These are phyloP conservation scores for Nerophis lumbriciformis DNA, from an alignment of 2,113 vertebrate genomes.

Conservation along the genomic window DNA sequence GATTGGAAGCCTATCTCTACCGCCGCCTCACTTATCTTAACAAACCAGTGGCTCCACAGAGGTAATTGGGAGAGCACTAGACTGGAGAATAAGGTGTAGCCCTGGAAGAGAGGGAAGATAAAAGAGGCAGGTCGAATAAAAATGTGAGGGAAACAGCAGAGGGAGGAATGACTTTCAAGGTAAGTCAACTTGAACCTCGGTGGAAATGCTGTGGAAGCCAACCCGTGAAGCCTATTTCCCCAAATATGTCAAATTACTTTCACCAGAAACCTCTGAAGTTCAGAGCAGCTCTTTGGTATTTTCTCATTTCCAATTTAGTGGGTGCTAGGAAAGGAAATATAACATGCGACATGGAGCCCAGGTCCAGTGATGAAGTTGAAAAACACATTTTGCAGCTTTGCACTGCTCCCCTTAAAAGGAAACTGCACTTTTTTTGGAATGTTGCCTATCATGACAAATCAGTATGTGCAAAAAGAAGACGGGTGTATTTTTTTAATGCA, in stretches of 20 bases:
- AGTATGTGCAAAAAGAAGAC: too few species aligned
- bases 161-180: slow-evolving; percentile 32
- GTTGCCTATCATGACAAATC: too few species aligned
- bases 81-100: slow-evolving; percentile 60
- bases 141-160: slow-evolving; percentile 20
- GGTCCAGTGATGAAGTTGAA: neutral
- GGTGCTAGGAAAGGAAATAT: neutral
- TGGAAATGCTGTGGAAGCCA: slow-evolving; percentile 22
- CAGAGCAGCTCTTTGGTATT: slow-evolving; percentile 12
- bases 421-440: neutral
- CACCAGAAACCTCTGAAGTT: slow-evolving; percentile 10
- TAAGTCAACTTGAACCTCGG: slow-evolving; percentile 37
- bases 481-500: too few species aligned
- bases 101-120: slow-evolving; percentile 32
- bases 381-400: neutral
- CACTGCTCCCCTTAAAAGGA: neutral
- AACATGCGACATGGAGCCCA: neutral
- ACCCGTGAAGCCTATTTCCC: slow-evolving; percentile 13
- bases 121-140: slow-evolving; percentile 14
- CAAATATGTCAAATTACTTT: slow-evolving; percentile 6
- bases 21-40: slow-evolving; percentile 65
- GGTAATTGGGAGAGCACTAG: slow-evolving; percentile 67
- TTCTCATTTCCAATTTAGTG: slow-evolving; percentile 6
- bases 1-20: slow-evolving; percentile 61
- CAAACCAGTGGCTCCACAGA: slow-evolving; percentile 63